phyloP scores from a whole-genome alignment of 2,888 invertebrate genomes.

The Drosophila nigricruria region DNA sequence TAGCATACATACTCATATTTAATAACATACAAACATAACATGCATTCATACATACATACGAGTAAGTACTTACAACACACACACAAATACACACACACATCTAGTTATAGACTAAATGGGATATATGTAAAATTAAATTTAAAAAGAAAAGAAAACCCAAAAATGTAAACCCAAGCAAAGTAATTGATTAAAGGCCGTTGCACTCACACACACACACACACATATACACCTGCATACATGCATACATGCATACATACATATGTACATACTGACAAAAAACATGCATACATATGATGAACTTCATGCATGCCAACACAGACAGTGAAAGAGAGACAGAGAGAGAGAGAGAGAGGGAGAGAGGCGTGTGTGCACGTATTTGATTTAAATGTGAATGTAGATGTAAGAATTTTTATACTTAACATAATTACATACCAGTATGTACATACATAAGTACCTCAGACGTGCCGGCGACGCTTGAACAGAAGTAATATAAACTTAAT shows the following conservation, averaged over 20 bases:
- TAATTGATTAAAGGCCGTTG: slow-evolving; percentile 8
- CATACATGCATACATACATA: slow-evolving; percentile 27
- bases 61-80: slow-evolving; percentile 29
- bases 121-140: slow-evolving; percentile 41
- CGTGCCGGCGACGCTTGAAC: slow-evolving; percentile 63
- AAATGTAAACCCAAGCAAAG: slow-evolving; percentile 5
- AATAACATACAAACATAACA: slow-evolving; percentile 38
- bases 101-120: slow-evolving; percentile 28
- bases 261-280: slow-evolving; percentile 1
- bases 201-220: slow-evolving; percentile 16
- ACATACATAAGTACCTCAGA: slow-evolving; percentile 56
- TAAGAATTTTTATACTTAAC: slow-evolving; percentile 53
- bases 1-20: slow-evolving; percentile 25
- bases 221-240: slow-evolving; percentile 25
- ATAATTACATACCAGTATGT: slow-evolving; percentile 35
- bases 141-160: neutral
- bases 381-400: slow-evolving; percentile 46
- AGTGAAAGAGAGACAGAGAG: neutral
- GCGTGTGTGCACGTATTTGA: slow-evolving; percentile 37
- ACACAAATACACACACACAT: slow-evolving; percentile 6
- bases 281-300: slow-evolving; percentile 24
- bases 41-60: slow-evolving; percentile 22
- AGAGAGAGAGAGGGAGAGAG: neutral
- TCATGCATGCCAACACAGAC: slow-evolving; percentile 14
- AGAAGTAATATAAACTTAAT: slow-evolving; percentile 21